phyloP scores from a whole-genome alignment of 2,113 vertebrate species.

The Rutilus rutilus region DNA sequence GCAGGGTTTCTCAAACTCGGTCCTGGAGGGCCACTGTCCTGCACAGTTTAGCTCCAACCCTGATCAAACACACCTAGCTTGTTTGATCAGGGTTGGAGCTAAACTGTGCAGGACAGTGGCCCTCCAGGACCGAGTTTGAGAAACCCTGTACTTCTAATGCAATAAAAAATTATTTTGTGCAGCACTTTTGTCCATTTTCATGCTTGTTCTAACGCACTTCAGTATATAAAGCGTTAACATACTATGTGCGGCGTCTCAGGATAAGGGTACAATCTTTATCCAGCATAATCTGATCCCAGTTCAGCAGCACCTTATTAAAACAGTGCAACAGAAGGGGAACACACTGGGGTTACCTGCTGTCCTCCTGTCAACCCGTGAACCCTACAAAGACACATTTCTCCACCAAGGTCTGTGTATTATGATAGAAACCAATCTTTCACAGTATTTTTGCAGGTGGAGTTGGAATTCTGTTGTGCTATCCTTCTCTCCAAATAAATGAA shows the following conservation, averaged over 20 bases:
- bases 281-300: background rate
- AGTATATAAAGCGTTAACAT: background rate
- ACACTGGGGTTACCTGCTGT: slow-evolving; percentile 23
- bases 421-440: slow-evolving; percentile 40
- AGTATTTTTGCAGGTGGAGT: slow-evolving; percentile 37
- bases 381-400: slow-evolving; percentile 2
- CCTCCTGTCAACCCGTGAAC: slow-evolving; percentile 2
- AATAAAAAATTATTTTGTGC: background rate
- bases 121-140: too few relatives aligned
- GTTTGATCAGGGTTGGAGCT: too few relatives aligned
- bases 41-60: too few relatives aligned
- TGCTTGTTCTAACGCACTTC: background rate
- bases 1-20: too few relatives aligned
- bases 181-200: background rate
- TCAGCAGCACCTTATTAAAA: slow-evolving; percentile 1
- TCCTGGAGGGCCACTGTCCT: too few relatives aligned
- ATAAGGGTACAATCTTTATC: background rate
- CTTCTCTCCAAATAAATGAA: slow-evolving; percentile 28
- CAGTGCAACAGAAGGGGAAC: slow-evolving; percentile 20
- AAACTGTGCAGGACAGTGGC: too few relatives aligned
- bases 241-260: background rate
- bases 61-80: too few relatives aligned
- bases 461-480: slow-evolving; percentile 19
- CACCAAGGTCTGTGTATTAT: slow-evolving; percentile 21
- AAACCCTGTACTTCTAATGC: too few relatives aligned